Base-by-base conservation (phyloP, 23 tunicate genomes). In the Botrylloides violaceus region DNA sequence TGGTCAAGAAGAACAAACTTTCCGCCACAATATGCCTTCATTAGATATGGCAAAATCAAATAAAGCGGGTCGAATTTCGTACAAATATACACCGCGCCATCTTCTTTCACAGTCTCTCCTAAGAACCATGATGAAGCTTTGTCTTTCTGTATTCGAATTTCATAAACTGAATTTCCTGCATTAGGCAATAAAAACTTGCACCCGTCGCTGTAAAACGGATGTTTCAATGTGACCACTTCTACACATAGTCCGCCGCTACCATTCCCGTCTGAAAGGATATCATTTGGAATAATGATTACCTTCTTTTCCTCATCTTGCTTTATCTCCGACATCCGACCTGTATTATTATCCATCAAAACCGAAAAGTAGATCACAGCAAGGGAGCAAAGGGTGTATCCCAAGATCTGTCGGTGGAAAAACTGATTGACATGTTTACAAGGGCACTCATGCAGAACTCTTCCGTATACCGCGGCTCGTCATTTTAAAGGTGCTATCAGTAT, bases 1-100 rank as follows among this genome's bases (percentile, higher is more conserved):
- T 87, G 95, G 56, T 87, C 81, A 5, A 87, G 5, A 2, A 80
- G 29, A 20, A 87, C 79, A 76, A 75, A 87, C 39, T 87, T 87
- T 63, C 66, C 79, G 19, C 56, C 66, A 32, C 49, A 32, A 12
- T 55, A 75, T 35, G 29, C 37, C 2, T 71, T 36, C 9, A 25
- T 29, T 36, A 87, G 36, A 23, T 33, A 60, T 2, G 82, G 63
- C 1, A 87, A 66, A 39, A 80, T 19, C 21, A 87, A 29, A 50
- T 59, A 87, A 25, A 87, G 75, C 4, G 95, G 86, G 57, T 87
- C 95, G 71, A 80, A 75, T 62, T 58, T 78, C n/a, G 97, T 83
- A 5, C 62, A 64, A 3, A 83, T 53, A 32, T 56, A 74, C 4
- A 79, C 19, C 9, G 85, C 58, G 15, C 97, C 97, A 70, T 90